phyloP scores from a whole-genome alignment of 2,797 vertebrate genomes.

The Hoplostethus atlanticus region DNA sequence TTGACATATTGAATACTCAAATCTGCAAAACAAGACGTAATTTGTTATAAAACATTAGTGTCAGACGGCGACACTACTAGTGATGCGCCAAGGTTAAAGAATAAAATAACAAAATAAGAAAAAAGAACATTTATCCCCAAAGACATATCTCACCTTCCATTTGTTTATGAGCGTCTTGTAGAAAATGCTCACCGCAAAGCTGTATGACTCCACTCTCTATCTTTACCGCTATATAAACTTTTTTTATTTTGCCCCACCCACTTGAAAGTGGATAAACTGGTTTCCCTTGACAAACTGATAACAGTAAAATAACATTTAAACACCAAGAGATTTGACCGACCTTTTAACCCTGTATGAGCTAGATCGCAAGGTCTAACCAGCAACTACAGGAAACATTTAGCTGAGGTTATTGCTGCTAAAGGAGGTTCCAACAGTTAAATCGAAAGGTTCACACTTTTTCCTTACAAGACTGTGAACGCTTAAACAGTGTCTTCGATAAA shows the following conservation, averaged over 20 bases:
- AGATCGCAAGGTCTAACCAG: too few relatives aligned
- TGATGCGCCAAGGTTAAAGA: neutral
- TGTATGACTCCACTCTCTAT: neutral
- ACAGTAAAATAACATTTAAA: constrained; percentile 6
- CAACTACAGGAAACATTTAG: too few relatives aligned
- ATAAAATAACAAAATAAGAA: neutral
- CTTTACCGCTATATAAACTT: constrained; percentile 53
- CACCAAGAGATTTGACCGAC: too few relatives aligned
- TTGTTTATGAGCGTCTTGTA: constrained; percentile 22
- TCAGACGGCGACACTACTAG: neutral
- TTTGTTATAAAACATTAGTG: neutral
- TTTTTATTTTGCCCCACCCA: constrained; percentile 49
- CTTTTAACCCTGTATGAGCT: too few relatives aligned
- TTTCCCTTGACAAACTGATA: constrained; percentile 7
- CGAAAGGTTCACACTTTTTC: too few relatives aligned
- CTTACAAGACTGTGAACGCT: too few relatives aligned
- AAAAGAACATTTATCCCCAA: neutral
- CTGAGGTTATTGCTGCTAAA: too few relatives aligned
- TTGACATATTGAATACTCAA: constrained; percentile 66
- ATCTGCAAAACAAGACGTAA: constrained; percentile 50
- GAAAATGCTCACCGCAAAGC: neutral
- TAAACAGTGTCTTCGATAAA: too few relatives aligned
- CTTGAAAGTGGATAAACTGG: constrained; percentile 25
- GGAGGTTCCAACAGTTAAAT: too few relatives aligned
- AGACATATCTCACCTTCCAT: constrained; percentile 78